Evolutionary conservation across 2,797 vertebrate species (phyloP), one percentile per base, ranked within the genome.

Genomic region (Argentina silus): DNA sequence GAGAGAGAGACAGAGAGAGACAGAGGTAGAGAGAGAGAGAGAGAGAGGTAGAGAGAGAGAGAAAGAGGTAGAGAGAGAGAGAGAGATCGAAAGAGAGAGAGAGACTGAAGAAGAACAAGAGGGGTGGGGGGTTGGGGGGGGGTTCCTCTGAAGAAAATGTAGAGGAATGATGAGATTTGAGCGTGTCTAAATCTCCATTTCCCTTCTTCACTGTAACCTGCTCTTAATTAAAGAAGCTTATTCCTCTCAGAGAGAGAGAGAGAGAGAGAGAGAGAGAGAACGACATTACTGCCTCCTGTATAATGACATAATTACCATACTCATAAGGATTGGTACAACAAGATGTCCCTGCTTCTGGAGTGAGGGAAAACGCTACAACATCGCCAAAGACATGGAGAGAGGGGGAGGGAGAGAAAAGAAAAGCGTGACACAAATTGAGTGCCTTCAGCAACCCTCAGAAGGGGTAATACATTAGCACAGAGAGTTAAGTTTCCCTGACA

Each of bases 301-400:
- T 93, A 94, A 93, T 93, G 90, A 89, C 84, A 90, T 92, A 91
- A 94, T 94, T 94, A 95, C 85, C 82, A 91, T 83, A 89, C 90
- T 88, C 90, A 90, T 90, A 90, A 91, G 89, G 91, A 86, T 86
- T 70, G 76, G 61, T 70, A 72, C 59, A 72, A 84, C 69, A 69
- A 73, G 74, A 82, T 78, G 78, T 74, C 67, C 73, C 76, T 27
- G 66, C 2, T 5, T 51, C 51, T 57, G 9, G 64, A 82, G 67
- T 44, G n/a, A 17, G 6, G 5, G 62, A 45, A 12, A 9, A 65
- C 44, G 45, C 43, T 21, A 42, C 61, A 66, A 11, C 5, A 19
- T 17, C 44, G 12, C 53, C 19, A 57, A 59, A 51, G 19, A 36
- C 53, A 47, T 19, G 12, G 12, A 60, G 21, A 23, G 51, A 55